Percentiles rank a stretch among this genome's conserved stretches.
These are phyloP conservation scores for Morinoia aosen DNA, from an alignment of 2,888 invertebrate genomes.

Conservation along the genomic window DNA sequence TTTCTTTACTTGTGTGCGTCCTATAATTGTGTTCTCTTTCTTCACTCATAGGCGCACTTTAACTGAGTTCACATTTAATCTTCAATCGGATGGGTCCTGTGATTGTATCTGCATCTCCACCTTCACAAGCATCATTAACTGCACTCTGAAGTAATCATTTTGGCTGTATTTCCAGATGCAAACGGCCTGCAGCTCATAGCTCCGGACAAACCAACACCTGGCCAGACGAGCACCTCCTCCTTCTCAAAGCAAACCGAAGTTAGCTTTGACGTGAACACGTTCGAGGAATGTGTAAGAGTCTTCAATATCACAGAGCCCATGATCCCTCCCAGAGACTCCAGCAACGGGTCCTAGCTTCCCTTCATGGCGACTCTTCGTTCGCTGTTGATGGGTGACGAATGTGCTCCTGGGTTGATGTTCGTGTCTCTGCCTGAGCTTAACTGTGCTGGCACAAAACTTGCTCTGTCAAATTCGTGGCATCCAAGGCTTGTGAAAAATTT, in stretches of 20 bases:
- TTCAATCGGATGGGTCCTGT: background rate
- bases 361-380: background rate
- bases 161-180: background rate
- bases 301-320: conserved; percentile 34
- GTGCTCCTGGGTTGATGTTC: no score
- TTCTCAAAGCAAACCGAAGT: background rate
- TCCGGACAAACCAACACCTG: conserved; percentile 37
- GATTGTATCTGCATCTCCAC: background rate
- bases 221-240: background rate
- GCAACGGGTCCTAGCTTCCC: background rate
- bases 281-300: background rate
- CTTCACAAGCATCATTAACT: background rate
- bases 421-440: background rate
- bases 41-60: no score
- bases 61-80: no score
- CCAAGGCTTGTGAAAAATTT: background rate
- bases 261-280: conserved; percentile 30
- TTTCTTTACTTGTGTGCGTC: no score
- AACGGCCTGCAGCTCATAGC: conserved; percentile 37
- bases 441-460: background rate
- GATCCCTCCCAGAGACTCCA: conserved; percentile 30
- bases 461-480: background rate
- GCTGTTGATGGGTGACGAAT: no score
- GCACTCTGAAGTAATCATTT: background rate
- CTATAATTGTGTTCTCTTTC: no score